Evolutionary conservation across 2,113 vertebrate genomes (phyloP).

Genomic region (Hippolais icterina): DNA sequence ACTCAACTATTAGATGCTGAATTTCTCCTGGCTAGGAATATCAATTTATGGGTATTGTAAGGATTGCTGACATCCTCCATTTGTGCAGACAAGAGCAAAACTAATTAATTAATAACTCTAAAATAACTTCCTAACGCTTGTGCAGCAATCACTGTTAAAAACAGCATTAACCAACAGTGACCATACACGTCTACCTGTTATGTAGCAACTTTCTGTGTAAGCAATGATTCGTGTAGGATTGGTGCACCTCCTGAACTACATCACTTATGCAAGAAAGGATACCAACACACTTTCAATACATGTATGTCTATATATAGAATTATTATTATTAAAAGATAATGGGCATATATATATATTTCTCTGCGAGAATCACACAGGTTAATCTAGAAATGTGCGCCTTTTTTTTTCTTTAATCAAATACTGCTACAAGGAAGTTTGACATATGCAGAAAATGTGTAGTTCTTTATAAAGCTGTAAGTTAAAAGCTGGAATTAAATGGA

Average conservation of each 20-base stretch:
- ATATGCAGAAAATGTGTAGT: not conserved
- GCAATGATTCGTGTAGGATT: rapidly evolving
- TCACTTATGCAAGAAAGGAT: not conserved
- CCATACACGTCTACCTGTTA: not conserved
- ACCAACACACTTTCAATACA: not conserved
- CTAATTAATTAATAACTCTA: not conserved
- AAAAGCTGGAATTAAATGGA: not conserved
- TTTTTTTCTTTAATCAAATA: not conserved
- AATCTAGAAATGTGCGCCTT: not conserved
- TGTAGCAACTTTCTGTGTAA: not conserved
- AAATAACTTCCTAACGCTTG: not conserved
- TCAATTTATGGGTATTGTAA: not conserved
- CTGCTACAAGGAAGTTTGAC: not conserved
- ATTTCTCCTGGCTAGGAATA: not conserved
- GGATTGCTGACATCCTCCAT: not conserved
- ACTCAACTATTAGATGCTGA: not conserved
- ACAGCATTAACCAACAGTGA: not conserved
- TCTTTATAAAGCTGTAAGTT: not conserved
- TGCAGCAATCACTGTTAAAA: not conserved
- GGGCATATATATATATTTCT: not conserved
- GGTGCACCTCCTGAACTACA: not conserved
- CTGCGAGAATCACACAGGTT: not conserved
- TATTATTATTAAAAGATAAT: not conserved
- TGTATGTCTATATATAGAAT: not conserved
- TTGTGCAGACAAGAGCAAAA: not conserved